Conservation (phyloP, 2,888 invertebrate genomes). For the Sinhomidia bicolor region DNA sequence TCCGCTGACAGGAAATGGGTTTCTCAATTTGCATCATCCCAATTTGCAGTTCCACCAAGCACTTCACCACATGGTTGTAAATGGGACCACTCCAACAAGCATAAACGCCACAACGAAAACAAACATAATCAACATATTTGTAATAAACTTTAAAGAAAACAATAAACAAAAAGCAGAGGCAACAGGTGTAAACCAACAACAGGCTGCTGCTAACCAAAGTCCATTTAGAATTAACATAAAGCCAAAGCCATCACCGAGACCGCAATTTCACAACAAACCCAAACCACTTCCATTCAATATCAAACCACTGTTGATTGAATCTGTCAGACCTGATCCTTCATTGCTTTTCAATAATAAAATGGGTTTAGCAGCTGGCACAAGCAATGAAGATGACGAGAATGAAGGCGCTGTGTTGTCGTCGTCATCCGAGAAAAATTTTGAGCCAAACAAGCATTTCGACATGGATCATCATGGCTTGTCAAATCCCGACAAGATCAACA, state of each 20-base stretch:
- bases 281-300: conserved; percentile 52
- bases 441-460: conserved; percentile 40
- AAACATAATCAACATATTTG: conserved; percentile 80
- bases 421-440: conserved; percentile 49
- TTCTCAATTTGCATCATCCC: conserved; percentile 78
- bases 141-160: conserved; percentile 78
- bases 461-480: conserved; percentile 32
- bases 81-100: conserved; percentile 79
- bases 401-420: conserved; percentile 24
- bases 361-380: conserved; percentile 62
- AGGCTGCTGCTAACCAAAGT: conserved; percentile 33
- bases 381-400: conserved; percentile 52
- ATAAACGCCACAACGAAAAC: conserved; percentile 80
- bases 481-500: conserved; percentile 74
- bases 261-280: conserved; percentile 46
- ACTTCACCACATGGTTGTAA: conserved; percentile 80
- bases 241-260: conserved; percentile 62
- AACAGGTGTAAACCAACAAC: conserved; percentile 18
- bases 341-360: conserved; percentile 73
- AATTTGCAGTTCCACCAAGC: conserved; percentile 80
- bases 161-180: conserved; percentile 36
- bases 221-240: conserved; percentile 67
- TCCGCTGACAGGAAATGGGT: conserved; percentile 77
- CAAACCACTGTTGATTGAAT: conserved; percentile 68
- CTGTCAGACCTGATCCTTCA: conserved; percentile 58